phyloP scores from a whole-genome alignment of 2,797 vertebrate genomes.

The Poecilia picta region DNA sequence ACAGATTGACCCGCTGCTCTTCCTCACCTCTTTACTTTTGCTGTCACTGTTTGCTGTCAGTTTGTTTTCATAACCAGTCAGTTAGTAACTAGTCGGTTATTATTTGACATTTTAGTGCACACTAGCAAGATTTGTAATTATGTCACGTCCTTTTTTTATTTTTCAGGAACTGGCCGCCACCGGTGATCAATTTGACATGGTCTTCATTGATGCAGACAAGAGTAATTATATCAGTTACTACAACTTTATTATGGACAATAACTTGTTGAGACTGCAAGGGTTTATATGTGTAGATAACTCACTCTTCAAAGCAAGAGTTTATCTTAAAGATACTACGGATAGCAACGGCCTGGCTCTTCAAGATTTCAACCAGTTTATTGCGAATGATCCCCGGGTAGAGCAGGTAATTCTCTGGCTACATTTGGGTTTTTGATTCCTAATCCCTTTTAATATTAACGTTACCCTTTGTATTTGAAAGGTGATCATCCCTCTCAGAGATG shows the following conservation, averaged over 20 bases:
- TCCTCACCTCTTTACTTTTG: not conserved
- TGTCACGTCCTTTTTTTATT: not conserved
- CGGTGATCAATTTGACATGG: constrained; percentile 85
- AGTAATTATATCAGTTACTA: constrained; percentile 85
- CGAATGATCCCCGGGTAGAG: constrained; percentile 77
- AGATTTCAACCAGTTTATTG: constrained; percentile 82
- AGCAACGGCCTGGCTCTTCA: constrained; percentile 80
- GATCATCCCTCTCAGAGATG: constrained; percentile 81
- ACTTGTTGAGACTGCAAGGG: constrained; percentile 81
- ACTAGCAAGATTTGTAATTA: not conserved
- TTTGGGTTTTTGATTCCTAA: not conserved
- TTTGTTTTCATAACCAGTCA: constrained; percentile 2
- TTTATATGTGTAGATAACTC: constrained; percentile 85
- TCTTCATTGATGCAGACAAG: constrained; percentile 89
- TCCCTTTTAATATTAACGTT: not conserved
- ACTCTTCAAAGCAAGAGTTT: constrained; percentile 85
- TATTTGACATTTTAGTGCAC: not conserved
- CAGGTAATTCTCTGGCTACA: constrained; percentile 66
- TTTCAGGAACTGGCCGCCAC: constrained; percentile 77
- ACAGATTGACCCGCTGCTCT: not conserved
- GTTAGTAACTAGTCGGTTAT: constrained; percentile 2
- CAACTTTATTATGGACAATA: constrained; percentile 86
- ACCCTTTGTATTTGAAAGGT: constrained; percentile 66
- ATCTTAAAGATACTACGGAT: constrained; percentile 80
- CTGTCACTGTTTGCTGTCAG: not conserved